A percentile compares a stretch with the other conserved stretches of the same genome.
These are phyloP conservation scores for Mirounga angustirostris DNA, from an alignment of 2,113 vertebrate genomes.

Conservation along the genomic window DNA sequence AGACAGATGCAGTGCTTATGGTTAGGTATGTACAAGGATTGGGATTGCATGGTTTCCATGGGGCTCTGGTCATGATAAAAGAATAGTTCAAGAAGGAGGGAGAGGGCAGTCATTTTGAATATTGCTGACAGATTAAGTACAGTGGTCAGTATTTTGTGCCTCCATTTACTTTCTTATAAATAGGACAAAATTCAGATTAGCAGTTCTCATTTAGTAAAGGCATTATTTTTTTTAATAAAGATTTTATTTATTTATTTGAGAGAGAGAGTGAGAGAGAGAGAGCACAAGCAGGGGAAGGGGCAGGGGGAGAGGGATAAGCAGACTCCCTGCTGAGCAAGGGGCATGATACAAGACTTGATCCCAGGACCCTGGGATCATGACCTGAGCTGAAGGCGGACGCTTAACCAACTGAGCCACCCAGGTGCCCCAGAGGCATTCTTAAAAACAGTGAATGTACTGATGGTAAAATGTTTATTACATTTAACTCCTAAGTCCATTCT, in stretches of 20 bases:
- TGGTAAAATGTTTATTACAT: neutral
- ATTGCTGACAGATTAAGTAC: neutral
- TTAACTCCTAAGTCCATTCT: neutral
- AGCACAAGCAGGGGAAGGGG: neutral
- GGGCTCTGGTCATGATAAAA: neutral
- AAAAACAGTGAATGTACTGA: neutral
- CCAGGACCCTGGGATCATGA: neutral
- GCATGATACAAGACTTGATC: neutral
- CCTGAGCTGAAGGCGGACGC: neutral
- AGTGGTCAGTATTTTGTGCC: neutral
- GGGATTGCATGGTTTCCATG: neutral
- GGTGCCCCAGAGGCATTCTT: neutral
- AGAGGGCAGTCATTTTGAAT: neutral
- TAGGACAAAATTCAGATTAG: neutral
- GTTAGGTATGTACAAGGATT: neutral
- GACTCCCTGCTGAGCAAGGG: neutral
- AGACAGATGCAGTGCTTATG: neutral
- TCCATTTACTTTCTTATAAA: neutral
- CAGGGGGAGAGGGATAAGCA: neutral
- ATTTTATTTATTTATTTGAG: neutral
- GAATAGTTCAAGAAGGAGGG: neutral
- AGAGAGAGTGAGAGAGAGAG: neutral
- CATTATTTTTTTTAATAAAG: neutral
- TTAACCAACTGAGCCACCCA: neutral
- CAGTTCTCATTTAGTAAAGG: neutral